These are phyloP conservation scores for Circaetus cinerascens DNA, from an alignment of 2,113 vertebrate species.

Conservation along the genomic window DNA sequence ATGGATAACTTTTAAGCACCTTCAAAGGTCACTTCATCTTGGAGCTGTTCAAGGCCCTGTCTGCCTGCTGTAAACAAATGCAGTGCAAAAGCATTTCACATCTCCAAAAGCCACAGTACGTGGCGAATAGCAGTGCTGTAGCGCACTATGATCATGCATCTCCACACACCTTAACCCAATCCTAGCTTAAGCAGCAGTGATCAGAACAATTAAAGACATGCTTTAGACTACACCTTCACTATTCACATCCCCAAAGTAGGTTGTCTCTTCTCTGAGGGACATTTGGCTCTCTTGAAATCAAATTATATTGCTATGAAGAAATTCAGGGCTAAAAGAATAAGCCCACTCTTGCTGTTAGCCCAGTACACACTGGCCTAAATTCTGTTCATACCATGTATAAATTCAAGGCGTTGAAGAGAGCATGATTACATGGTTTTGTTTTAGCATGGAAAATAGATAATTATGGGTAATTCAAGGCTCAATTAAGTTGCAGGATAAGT, in stretches of 20 bases:
- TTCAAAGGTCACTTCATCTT: not conserved
- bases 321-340: not conserved
- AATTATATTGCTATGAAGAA: not conserved
- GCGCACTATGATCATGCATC: not conserved
- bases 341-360: not conserved
- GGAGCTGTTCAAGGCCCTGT: not conserved
- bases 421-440: slow-evolving; percentile 31
- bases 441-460: slow-evolving; percentile 33
- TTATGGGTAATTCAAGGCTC: slow-evolving; percentile 12
- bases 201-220: not conserved
- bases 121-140: not conserved
- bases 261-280: not conserved
- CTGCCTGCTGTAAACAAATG: not conserved
- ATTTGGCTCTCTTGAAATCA: not conserved
- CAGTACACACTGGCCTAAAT: not conserved
- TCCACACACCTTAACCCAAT: not conserved
- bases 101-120: not conserved
- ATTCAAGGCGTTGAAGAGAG: not conserved
- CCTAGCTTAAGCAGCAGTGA: not conserved
- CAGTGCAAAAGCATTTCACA: not conserved
- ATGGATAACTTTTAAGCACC: slow-evolving; percentile 16
- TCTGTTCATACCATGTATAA: not conserved
- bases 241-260: not conserved
- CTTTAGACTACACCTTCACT: not conserved
- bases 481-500: slow-evolving; percentile 20